phyloP scores from a whole-genome alignment of 2,888 invertebrate genomes.

The Plagiodera versicolora region DNA sequence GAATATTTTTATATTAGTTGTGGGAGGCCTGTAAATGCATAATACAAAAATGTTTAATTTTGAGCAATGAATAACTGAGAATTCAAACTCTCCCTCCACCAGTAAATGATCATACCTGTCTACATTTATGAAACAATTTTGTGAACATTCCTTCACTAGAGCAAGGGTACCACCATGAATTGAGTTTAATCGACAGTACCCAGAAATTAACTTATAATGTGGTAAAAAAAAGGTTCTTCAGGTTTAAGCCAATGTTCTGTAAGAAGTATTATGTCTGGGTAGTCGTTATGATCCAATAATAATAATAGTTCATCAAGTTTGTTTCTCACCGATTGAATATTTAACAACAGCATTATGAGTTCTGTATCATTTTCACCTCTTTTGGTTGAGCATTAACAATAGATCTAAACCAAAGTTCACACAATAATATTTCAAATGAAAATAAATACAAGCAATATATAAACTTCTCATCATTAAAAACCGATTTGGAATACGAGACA shows the following conservation, averaged over 20 bases:
- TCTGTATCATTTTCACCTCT: not conserved
- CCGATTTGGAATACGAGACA: no score
- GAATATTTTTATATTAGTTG: not conserved
- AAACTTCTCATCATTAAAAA: no score
- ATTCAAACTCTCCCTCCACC: not conserved
- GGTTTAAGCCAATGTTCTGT: conserved; percentile 1
- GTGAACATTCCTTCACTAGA: not conserved
- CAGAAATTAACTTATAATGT: not conserved
- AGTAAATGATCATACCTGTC: not conserved
- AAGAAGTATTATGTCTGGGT: not conserved
- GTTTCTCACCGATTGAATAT: conserved; percentile 2
- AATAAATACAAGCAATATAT: no score
- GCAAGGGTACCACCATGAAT: not conserved
- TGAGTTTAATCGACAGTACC: not conserved
- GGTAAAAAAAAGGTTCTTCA: not conserved
- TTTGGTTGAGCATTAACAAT: no score
- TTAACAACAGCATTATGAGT: not conserved
- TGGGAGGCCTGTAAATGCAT: not conserved
- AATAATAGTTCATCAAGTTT: not conserved
- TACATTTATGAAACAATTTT: not conserved
- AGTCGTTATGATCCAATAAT: not conserved
- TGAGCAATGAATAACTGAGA: not conserved
- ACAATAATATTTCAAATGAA: no score
- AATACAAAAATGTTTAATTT: not conserved
- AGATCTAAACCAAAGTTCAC: no score